These are phyloP conservation scores for Festucalex cinctus DNA, from an alignment of 2,113 vertebrate genomes.

Conservation along the genomic window DNA sequence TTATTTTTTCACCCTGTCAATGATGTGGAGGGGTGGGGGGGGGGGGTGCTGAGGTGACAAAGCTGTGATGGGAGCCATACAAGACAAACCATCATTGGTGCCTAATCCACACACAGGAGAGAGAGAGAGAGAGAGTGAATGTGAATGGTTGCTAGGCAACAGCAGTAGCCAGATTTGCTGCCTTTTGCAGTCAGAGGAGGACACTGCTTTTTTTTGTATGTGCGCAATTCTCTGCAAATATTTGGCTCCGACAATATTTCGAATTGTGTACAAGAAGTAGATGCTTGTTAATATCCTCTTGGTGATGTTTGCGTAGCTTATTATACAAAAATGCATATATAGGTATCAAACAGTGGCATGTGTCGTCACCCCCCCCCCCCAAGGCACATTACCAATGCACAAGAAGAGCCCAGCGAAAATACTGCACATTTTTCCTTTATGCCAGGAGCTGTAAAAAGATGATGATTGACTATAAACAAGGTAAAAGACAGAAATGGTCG, in stretches of 20 bases:
- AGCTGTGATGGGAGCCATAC: constrained; percentile 18
- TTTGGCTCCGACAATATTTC: neutral
- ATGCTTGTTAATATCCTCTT: neutral
- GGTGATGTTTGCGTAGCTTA: neutral
- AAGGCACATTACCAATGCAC: constrained; percentile 28
- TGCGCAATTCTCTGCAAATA: neutral
- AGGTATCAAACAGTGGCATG: neutral
- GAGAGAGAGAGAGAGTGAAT: constrained; percentile 17
- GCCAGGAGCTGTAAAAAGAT: constrained; percentile 7
- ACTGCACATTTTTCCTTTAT: neutral
- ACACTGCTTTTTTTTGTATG: constrained; percentile 10
- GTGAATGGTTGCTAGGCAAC: constrained; percentile 66
- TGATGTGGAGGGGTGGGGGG: neutral
- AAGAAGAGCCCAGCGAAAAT: constrained; percentile 10
- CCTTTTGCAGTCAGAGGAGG: constrained; percentile 29
- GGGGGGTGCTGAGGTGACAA: neutral
- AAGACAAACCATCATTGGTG: constrained; percentile 31
- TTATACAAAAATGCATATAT: neutral
- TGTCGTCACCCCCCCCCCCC: neutral
- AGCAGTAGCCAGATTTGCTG: constrained; percentile 48
- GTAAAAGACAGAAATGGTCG: too few species aligned
- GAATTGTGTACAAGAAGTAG: neutral
- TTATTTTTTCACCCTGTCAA: constrained; percentile 1
- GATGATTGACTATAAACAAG: too few species aligned
- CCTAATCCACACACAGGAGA: constrained; percentile 19